phyloP scores from a whole-genome alignment of 2,113 vertebrate genomes.

The Eublepharis macularius region DNA sequence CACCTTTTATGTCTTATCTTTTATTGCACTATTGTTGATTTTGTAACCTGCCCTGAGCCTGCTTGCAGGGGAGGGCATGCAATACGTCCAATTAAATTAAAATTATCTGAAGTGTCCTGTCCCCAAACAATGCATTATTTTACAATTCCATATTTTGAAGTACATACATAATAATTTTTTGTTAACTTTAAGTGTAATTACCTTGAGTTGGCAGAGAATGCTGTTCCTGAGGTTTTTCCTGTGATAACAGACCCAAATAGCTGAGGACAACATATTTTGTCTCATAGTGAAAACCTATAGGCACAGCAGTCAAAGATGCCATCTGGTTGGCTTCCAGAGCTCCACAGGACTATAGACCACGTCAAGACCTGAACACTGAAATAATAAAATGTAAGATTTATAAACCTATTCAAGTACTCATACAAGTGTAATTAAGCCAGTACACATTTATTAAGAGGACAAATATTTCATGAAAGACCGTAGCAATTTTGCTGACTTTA shows the following conservation, averaged over 20 bases:
- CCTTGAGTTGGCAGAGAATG: conserved; percentile 65
- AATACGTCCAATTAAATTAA: too few species aligned
- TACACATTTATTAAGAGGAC: background rate
- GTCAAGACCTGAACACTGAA: conserved; percentile 36
- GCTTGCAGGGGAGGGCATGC: too few species aligned
- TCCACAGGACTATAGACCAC: conserved; percentile 14
- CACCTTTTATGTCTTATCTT: too few species aligned
- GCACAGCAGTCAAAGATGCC: conserved; percentile 80
- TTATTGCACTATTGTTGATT: too few species aligned
- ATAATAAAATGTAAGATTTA: conserved; percentile 38
- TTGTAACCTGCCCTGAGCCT: too few species aligned
- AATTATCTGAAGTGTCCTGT: background rate
- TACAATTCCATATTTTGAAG: background rate
- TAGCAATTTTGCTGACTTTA: too few species aligned
- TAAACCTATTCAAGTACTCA: background rate
- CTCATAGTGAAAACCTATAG: conserved; percentile 93
- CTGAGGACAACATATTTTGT: conserved; percentile 92
- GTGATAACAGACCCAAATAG: conserved; percentile 84
- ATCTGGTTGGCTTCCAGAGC: conserved; percentile 56
- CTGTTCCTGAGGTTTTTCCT: conserved; percentile 68
- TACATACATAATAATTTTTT: background rate
- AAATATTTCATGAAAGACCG: background rate
- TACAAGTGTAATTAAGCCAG: conserved; percentile 30
- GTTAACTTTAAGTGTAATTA: conserved; percentile 11
- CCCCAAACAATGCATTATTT: background rate